Evolutionary conservation across 2,113 vertebrate genomes (phyloP).

Genomic region (Seriola aureovittata): DNA sequence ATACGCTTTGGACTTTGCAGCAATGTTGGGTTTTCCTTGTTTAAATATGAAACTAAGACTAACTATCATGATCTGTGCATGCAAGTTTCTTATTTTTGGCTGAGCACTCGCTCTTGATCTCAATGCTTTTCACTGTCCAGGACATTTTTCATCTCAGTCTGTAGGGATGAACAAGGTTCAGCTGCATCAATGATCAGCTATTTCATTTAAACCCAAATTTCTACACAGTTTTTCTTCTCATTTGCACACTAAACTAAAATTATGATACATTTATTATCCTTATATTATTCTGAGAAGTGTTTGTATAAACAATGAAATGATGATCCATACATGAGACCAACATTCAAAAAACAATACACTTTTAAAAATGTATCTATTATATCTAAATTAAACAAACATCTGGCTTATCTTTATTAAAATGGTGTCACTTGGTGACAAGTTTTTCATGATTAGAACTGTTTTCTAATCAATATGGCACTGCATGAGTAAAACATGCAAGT

Average conservation of each 20-base stretch:
- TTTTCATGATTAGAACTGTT: constrained; percentile 72
- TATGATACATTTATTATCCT: constrained; percentile 3
- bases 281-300: constrained; percentile 30
- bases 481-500: constrained; percentile 50
- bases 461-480: constrained; percentile 80
- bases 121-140: constrained; percentile 18
- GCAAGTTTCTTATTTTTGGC: constrained; percentile 50
- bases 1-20: constrained; percentile 58
- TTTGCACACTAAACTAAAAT: constrained; percentile 30
- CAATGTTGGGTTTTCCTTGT: constrained; percentile 35
- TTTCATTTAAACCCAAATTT: constrained; percentile 15
- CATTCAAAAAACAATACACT: constrained; percentile 37
- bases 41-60: constrained; percentile 52
- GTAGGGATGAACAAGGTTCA: constrained; percentile 16
- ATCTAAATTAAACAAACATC: constrained; percentile 57
- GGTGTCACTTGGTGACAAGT: constrained; percentile 80
- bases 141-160: constrained; percentile 19
- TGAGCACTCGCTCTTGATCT: constrained; percentile 31
- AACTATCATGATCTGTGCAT: constrained; percentile 34
- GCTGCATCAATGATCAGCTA: constrained; percentile 22
- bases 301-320: constrained; percentile 35
- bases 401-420: constrained; percentile 58
- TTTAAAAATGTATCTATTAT: constrained; percentile 39
- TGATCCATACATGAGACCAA: constrained; percentile 27
- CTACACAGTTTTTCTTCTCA: not conserved